Evolutionary conservation across 2,888 invertebrate species (phyloP), one percentile per base, ranked within the genome.

Genomic region (Eristalinus sepulchralis): DNA sequence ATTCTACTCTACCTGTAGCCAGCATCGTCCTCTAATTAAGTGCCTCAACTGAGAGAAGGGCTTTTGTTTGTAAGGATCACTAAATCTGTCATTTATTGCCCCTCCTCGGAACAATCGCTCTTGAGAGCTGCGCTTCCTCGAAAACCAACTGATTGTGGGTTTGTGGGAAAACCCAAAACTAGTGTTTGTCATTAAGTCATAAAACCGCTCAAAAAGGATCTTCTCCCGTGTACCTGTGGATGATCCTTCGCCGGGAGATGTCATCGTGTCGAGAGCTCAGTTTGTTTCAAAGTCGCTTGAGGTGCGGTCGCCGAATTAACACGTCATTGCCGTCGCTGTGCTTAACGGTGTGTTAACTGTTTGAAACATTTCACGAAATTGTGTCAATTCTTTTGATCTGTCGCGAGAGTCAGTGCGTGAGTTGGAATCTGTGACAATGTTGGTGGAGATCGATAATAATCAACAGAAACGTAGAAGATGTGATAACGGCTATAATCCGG

Each of bases 381-480:
- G 80, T 80, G 80, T 67, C 72, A 80, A 39, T 63, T 53, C 24
- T 57, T 57, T 57, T 1, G n/a, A 0, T 55, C 11, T 55, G n/a
- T 53, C 60, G 27, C 36, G 53, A 33, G 57, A 33, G 13, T 57
- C 39, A 8, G 57, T 27, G 27, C 5, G 2, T 27, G 27, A 27
- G 27, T 27, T 27, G 2, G 2, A 27, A 3, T 27, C 5, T 27
- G 27, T 20, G 55, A 73, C 57, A 57, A 63, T 71, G 57, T 6
- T 63, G 17, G 4, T 59, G 17, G 17, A 36, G 33, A 55, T 59
- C 8, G 60, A 31, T 24, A 36, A 13, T 34, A 34, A 70, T 22
- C 63, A 78, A 33, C 53, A 64, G 70, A 78, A 71, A 39, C 64
- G 47, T 0, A 72, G 66, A 72, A 79, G 47, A 72, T 79, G 59